Conservation (phyloP, 2,888 invertebrate genomes). For the Cryptocephalus moraei region DNA sequence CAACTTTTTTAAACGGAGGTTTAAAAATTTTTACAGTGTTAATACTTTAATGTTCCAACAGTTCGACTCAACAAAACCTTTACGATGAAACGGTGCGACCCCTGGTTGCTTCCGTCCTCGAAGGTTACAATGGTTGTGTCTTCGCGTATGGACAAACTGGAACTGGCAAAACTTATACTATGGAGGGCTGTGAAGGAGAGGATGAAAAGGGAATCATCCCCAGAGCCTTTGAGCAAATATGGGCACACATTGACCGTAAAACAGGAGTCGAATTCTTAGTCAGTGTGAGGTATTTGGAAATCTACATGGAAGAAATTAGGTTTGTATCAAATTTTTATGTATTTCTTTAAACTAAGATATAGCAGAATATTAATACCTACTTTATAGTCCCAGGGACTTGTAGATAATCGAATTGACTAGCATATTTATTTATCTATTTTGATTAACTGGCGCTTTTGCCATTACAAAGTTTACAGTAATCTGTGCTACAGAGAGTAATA, state of each 20-base stretch:
- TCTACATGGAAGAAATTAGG: constrained; percentile 87
- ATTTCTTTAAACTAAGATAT: no score
- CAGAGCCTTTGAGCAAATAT: constrained; percentile 94
- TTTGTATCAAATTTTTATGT: constrained; percentile 28
- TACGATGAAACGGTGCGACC: constrained; percentile 96
- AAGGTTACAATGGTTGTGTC: constrained; percentile 98
- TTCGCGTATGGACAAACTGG: constrained; percentile 99
- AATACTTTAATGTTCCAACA: constrained; percentile 26
- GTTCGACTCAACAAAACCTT: constrained; percentile 80
- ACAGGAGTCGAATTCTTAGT: constrained; percentile 93
- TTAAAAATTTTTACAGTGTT: no score
- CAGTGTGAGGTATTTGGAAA: constrained; percentile 92
- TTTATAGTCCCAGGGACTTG: no score
- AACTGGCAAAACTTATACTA: constrained; percentile 76
- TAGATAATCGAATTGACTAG: no score
- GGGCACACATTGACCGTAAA: constrained; percentile 84
- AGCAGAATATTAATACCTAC: no score
- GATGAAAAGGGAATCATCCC: constrained; percentile 53
- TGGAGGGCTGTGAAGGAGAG: constrained; percentile 49
- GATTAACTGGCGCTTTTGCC: no score
- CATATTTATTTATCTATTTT: no score
- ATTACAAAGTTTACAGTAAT: no score
- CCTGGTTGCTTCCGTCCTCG: constrained; percentile 87
- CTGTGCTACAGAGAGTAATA: no score
- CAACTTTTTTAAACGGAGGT: no score